Evolutionary conservation across 2,888 invertebrate genomes (phyloP).

Genomic region (Melieria picta): DNA sequence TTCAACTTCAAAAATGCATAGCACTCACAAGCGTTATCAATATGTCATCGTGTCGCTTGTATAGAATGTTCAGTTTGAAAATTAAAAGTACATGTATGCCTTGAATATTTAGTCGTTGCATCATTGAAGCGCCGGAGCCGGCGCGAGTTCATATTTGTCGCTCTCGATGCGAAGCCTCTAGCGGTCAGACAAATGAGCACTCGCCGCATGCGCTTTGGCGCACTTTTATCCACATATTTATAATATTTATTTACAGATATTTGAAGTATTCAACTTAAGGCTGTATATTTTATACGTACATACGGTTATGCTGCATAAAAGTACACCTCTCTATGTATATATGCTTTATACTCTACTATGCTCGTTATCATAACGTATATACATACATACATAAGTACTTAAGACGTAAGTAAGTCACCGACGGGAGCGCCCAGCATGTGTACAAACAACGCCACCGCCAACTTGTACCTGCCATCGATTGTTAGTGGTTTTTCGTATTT

Average conservation of each 20-base stretch:
- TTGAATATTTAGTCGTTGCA: constrained; percentile 13
- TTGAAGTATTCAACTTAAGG: constrained; percentile 22
- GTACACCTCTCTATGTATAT: constrained; percentile 16
- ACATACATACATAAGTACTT: constrained; percentile 23
- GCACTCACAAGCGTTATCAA: too few relatives aligned
- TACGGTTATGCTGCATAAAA: constrained; percentile 20
- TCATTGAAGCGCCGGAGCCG: neutral
- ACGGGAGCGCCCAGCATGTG: too few relatives aligned
- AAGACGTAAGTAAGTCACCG: constrained; percentile 33
- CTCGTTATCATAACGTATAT: constrained; percentile 1
- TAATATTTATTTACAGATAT: constrained; percentile 18
- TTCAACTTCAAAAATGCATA: too few relatives aligned
- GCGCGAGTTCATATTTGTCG: too few relatives aligned
- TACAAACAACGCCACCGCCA: too few relatives aligned
- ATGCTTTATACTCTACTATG: constrained; percentile 25
- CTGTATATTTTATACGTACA: constrained; percentile 23
- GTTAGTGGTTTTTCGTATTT: too few relatives aligned
- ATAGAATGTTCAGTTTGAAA: neutral
- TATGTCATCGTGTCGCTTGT: too few relatives aligned
- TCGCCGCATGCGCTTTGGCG: too few relatives aligned
- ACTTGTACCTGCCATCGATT: too few relatives aligned
- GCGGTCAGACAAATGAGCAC: too few relatives aligned
- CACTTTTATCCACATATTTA: too few relatives aligned
- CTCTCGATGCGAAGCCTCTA: neutral
- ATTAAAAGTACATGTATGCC: neutral